Evolutionary conservation across 2,113 vertebrate genomes (phyloP).

Genomic region (Myiozetetes cayanensis): DNA sequence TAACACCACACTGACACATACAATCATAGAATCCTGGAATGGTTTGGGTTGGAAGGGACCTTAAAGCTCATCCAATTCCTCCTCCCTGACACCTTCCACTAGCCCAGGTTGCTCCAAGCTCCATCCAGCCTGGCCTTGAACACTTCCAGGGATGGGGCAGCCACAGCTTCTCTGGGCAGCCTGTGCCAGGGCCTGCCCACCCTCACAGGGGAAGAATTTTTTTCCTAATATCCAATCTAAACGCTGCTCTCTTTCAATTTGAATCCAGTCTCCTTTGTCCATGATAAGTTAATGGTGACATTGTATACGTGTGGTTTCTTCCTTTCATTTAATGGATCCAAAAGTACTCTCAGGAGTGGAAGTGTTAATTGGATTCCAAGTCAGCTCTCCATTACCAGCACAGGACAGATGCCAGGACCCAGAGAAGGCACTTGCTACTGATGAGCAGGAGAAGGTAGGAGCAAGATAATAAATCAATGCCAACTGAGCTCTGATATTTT

Average conservation of each 20-base stretch:
- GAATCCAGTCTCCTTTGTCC: neutral
- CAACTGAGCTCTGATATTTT: neutral
- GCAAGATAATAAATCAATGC: neutral
- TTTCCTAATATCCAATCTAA: neutral
- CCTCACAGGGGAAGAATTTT: neutral
- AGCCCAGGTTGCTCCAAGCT: neutral
- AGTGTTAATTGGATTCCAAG: neutral
- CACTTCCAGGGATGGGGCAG: neutral
- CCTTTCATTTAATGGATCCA: neutral
- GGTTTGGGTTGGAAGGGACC: neutral
- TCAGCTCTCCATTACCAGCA: neutral
- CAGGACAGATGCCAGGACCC: neutral
- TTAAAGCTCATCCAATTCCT: neutral
- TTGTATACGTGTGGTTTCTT: neutral
- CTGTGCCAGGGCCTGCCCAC: neutral
- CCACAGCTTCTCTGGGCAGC: neutral
- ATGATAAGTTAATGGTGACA: accelerated
- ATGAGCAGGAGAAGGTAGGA: neutral
- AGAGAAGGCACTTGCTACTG: neutral
- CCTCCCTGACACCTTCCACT: neutral
- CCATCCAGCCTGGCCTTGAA: accelerated
- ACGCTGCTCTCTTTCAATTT: neutral
- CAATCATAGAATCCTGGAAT: no score
- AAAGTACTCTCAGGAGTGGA: neutral
- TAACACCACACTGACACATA: neutral